Evolutionary conservation across 1,140 invertebrate genomes (phyloP), one percentile per base, ranked within the genome.

Genomic region (Chironomus striatipennis): DNA sequence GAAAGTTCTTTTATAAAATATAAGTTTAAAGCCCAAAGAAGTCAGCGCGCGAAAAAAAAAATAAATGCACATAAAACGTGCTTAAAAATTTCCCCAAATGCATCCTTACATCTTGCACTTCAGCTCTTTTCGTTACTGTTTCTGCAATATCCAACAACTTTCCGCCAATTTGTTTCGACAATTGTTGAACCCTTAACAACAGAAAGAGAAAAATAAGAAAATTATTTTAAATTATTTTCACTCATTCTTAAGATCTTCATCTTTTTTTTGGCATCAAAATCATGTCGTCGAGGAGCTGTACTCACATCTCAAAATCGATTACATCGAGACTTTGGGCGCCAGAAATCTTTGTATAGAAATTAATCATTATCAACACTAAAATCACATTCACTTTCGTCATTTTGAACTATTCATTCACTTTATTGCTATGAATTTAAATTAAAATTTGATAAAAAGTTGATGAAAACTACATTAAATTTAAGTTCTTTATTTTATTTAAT

Each of bases 331-430:
- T 57, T 57, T 57, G 47, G 47, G 47, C 47, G 47, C 47, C 47
- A 57, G 47, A 57, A 57, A 57, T 57, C 8, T 57, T 57, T 57
- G n/a, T 12, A 57, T 57, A 57, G 47, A 57, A 57, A 57, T 57
- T 57, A n/a, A 57, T 57, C 47, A 57, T 57, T 57, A 57, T 57
- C 47, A 57, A 57, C 47, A 57, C 47, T 57, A n/a, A 57, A 57
- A 57, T 57, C 47, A 57, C 47, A 57, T 57, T 57, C 47, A 57
- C 47, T 57, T 57, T 57, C 47, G n/a, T 57, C 47, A 57, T 57
- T 57, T 57, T 57, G 47, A 12, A 57, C 47, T 57, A 57, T n/a
- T 57, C 12, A n/a, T 57, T 57, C 47, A 57, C 47, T 57, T 57
- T 57, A 57, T 57, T 57, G 47, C 47, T 57, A 57, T 57, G n/a